phyloP scores from a whole-genome alignment of 2,888 invertebrate genomes.

The Dugesia japonica region DNA sequence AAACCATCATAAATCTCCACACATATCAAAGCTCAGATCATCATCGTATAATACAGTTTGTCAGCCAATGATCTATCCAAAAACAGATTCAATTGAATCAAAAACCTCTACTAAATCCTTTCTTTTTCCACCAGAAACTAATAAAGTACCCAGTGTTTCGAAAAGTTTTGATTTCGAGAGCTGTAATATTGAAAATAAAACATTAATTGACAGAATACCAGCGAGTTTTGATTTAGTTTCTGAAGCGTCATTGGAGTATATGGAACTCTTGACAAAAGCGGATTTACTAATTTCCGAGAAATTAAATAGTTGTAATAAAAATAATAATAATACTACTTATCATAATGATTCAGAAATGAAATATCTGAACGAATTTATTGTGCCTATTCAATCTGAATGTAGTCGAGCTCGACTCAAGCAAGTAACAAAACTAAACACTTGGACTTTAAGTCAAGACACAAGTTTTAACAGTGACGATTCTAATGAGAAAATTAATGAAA shows the following conservation, averaged over 20 bases:
- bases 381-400: not conserved
- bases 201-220: not conserved
- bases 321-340: too few relatives aligned
- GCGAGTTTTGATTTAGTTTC: not conserved
- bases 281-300: not conserved
- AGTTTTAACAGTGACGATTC: not conserved
- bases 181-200: not conserved
- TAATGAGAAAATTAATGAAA: not conserved
- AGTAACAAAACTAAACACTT: not conserved
- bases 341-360: not conserved
- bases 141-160: not conserved
- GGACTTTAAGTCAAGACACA: slow-evolving; percentile 13
- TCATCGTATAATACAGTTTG: not conserved
- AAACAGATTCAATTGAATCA: not conserved
- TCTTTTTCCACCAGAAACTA: not conserved
- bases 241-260: not conserved
- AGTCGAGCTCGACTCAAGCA: not conserved
- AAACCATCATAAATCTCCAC: not conserved
- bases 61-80: not conserved
- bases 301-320: not conserved
- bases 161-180: not conserved
- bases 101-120: not conserved
- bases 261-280: not conserved
- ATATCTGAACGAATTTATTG: not conserved
- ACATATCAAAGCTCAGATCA: not conserved